phyloP scores from a whole-genome alignment of 2,113 vertebrate species.

The Engystomops pustulosus region DNA sequence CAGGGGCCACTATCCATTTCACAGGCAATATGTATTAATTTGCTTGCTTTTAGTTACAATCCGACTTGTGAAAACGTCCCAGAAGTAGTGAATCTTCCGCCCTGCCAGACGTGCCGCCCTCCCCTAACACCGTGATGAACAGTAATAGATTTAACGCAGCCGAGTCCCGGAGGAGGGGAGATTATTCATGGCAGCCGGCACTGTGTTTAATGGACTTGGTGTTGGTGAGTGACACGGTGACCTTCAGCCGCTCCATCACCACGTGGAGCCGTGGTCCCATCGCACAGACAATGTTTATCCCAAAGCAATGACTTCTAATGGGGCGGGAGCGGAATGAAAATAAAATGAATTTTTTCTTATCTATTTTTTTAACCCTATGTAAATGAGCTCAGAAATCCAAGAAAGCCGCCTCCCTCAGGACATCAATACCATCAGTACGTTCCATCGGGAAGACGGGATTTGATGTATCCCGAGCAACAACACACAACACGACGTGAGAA shows the following conservation, averaged over 20 bases:
- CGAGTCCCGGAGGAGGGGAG: not conserved
- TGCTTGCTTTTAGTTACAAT: constrained; percentile 8
- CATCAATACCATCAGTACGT: constrained; percentile 18
- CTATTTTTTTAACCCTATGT: not conserved
- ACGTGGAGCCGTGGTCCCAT: not conserved
- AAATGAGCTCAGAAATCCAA: constrained; percentile 8
- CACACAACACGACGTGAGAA: not conserved
- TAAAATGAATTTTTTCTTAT: constrained; percentile 5
- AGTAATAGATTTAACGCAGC: constrained; percentile 3
- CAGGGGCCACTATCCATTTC: not conserved
- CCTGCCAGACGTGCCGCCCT: not conserved
- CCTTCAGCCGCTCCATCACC: constrained; percentile 6
- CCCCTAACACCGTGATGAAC: not conserved
- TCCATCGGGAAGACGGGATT: not conserved
- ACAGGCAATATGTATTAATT: not conserved
- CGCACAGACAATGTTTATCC: constrained; percentile 3
- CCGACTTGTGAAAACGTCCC: not conserved
- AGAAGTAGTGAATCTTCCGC: not conserved
- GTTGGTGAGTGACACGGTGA: constrained; percentile 30
- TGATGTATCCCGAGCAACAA: not conserved
- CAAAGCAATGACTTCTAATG: constrained; percentile 19
- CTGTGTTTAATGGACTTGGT: constrained; percentile 34
- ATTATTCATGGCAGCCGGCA: not conserved
- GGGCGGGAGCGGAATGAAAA: not conserved
- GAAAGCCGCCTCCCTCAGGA: not conserved